Conservation (phyloP, 2,797 vertebrate genomes). For the Sarcophilus harrisii region DNA sequence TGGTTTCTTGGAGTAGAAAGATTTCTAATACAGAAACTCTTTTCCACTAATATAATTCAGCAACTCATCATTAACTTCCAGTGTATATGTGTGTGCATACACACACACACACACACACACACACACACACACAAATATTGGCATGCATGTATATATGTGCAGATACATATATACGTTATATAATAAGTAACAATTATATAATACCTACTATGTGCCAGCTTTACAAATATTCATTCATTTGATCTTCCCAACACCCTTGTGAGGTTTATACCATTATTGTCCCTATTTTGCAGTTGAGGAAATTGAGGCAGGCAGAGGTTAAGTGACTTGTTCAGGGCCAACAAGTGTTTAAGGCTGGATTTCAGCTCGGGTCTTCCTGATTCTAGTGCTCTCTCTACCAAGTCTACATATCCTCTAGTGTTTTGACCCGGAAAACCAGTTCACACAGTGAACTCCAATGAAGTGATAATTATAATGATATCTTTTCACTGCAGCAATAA, state of each 20-base stretch:
- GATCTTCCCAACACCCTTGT: background rate
- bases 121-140: background rate
- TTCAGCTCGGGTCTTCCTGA: background rate
- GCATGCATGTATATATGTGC: background rate
- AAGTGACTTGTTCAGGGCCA: conserved; percentile 4
- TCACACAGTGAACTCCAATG: conserved; percentile 36
- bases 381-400: conserved; percentile 16
- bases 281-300: background rate
- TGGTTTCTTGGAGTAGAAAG: background rate
- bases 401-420: conserved; percentile 45
- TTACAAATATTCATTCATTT: conserved; percentile 1
- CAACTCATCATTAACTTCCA: background rate
- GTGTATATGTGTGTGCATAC: background rate
- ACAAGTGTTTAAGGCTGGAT: background rate
- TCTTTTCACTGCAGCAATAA: conserved; percentile 74
- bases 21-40: background rate
- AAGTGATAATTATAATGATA: conserved; percentile 63
- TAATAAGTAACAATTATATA: background rate
- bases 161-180: background rate
- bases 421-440: conserved; percentile 54
- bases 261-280: conserved; percentile 24
- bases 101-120: fast-evolving
- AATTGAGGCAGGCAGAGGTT: conserved; percentile 24
- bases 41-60: background rate
- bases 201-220: conserved; percentile 3